Evolutionary conservation across 2,888 invertebrate species (phyloP).

Genomic region (Allolobophora icterica): DNA sequence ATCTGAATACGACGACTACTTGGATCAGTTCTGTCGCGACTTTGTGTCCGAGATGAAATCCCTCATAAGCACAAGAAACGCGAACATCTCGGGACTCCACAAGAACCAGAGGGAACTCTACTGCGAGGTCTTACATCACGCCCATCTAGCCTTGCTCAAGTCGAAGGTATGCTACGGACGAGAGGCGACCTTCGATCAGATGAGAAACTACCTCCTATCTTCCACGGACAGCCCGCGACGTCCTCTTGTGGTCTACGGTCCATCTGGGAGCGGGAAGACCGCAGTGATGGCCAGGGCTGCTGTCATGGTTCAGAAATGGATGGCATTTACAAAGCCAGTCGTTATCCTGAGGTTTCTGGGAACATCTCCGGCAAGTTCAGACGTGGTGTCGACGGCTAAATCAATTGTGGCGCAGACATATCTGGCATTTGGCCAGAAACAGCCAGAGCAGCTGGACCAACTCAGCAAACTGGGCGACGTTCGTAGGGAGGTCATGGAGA

Average conservation of each 20-base stretch:
- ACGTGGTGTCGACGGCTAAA: slow-evolving; percentile 47
- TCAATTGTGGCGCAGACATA: slow-evolving; percentile 50
- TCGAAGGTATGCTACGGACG: slow-evolving; percentile 48
- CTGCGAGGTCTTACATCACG: slow-evolving; percentile 47
- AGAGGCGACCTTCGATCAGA: slow-evolving; percentile 40
- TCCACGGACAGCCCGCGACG: background rate
- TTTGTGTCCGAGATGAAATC: slow-evolving; percentile 43
- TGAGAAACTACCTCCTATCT: slow-evolving; percentile 38
- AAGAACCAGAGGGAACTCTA: slow-evolving; percentile 29
- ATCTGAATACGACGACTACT: slow-evolving; percentile 41
- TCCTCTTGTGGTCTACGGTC: slow-evolving; percentile 45
- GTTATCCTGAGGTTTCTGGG: slow-evolving; percentile 52
- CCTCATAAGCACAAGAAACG: slow-evolving; percentile 18
- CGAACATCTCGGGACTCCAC: background rate
- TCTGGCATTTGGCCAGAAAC: slow-evolving; percentile 23
- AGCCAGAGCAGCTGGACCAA: slow-evolving; percentile 27
- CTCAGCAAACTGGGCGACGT: slow-evolving; percentile 40
- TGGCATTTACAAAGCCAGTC: slow-evolving; percentile 27
- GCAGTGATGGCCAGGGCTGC: slow-evolving; percentile 45
- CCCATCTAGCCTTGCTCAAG: slow-evolving; percentile 43
- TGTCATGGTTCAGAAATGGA: slow-evolving; percentile 35
- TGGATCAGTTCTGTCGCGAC: slow-evolving; percentile 42
- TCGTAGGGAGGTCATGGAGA: slow-evolving; percentile 31
- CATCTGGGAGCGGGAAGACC: slow-evolving; percentile 50
- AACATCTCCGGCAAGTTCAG: slow-evolving; percentile 52